Percentiles rank a stretch among this genome's conserved stretches.
phyloP scores from a whole-genome alignment of 2,797 vertebrate genomes.

The Poeciliopsis presidionis region DNA sequence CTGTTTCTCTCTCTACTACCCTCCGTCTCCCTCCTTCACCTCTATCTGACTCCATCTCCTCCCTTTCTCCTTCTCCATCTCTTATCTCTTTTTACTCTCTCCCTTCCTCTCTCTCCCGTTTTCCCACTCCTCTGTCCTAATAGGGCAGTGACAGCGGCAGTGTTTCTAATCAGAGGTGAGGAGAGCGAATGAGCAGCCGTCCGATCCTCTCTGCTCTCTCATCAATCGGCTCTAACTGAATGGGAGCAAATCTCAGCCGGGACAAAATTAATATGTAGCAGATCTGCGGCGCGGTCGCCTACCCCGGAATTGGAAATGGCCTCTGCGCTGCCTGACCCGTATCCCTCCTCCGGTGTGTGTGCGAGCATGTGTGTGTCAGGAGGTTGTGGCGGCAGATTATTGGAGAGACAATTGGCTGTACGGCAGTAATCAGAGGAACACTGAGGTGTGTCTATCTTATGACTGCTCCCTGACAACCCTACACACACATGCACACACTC shows the following conservation, averaged over 20 bases:
- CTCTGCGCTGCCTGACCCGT: conserved; percentile 71
- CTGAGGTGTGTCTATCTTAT: conserved; percentile 87
- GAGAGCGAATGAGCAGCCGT: conserved; percentile 98
- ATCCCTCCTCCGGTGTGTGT: conserved; percentile 48
- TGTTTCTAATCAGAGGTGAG: conserved; percentile 99
- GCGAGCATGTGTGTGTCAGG: conserved; percentile 51
- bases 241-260: conserved; percentile 91
- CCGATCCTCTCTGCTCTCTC: conserved; percentile 97
- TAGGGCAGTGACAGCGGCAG: conserved; percentile 90
- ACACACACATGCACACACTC: conserved; percentile 31
- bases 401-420: conserved; percentile 87
- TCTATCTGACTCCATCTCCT: conserved; percentile 5
- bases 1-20: background rate
- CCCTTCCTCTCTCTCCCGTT: background rate
- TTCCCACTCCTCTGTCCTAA: conserved; percentile 68
- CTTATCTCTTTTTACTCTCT: conserved; percentile 20
- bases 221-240: conserved; percentile 99
- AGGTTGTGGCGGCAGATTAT: conserved; percentile 81
- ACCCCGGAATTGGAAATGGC: conserved; percentile 88
- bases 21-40: conserved; percentile 1
- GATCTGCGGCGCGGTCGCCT: conserved; percentile 87
- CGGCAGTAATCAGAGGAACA: conserved; percentile 91
- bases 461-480: conserved; percentile 82
- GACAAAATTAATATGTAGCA: conserved; percentile 99
- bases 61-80: background rate